phyloP scores from a whole-genome alignment of 2,888 invertebrate species.

The Eupithecia insigniata region DNA sequence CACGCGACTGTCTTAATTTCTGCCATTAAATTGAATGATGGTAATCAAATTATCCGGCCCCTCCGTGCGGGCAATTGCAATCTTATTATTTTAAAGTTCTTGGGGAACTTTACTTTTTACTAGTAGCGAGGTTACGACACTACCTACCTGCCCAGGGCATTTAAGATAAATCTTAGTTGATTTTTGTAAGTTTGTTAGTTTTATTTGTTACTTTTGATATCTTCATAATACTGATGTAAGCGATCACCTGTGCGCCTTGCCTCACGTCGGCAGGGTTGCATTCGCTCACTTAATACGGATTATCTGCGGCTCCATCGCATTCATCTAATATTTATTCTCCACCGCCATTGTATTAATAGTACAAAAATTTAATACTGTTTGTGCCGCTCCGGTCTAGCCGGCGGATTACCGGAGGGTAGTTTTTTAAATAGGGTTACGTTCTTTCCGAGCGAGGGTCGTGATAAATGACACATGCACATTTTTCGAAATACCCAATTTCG shows the following conservation, averaged over 20 bases:
- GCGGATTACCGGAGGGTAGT: conserved; percentile 79
- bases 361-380: conserved; percentile 82
- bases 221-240: neutral
- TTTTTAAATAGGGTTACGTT: conserved; percentile 84
- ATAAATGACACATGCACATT: conserved; percentile 86
- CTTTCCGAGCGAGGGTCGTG: conserved; percentile 79
- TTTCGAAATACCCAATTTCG: conserved; percentile 85
- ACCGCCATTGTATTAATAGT: conserved; percentile 78
- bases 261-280: conserved; percentile 24
- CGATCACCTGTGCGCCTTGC: conserved; percentile 24
- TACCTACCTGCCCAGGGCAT: neutral
- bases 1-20: conserved; percentile 78
- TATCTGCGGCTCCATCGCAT: conserved; percentile 65
- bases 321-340: conserved; percentile 81
- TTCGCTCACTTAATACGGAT: conserved; percentile 74
- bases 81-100: conserved; percentile 41
- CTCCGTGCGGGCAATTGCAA: conserved; percentile 36
- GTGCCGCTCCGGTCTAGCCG: conserved; percentile 70
- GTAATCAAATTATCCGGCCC: conserved; percentile 63
- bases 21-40: conserved; percentile 65
- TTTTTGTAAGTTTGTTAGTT: neutral
- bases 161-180: neutral
- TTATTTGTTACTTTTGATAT: neutral
- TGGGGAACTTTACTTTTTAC: conserved; percentile 20
- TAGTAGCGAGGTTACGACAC: conserved; percentile 2